Conservation (phyloP, 2,888 invertebrate genomes). For the Imbricaverruca yamaguchii region DNA sequence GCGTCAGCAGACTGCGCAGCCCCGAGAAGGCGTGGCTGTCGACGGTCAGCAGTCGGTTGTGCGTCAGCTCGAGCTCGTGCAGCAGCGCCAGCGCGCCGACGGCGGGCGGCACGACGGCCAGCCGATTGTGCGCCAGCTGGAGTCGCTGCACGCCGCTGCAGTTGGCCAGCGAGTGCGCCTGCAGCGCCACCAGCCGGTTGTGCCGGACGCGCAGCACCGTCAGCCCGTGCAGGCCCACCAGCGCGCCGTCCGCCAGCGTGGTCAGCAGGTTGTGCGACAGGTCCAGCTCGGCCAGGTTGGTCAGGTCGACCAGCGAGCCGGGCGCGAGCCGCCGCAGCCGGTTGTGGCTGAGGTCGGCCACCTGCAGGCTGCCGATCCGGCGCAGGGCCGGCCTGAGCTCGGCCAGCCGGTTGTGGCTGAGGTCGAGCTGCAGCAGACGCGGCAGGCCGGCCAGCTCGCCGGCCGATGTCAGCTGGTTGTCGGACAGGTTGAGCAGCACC, state of each 20-base stretch:
- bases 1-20: slow-evolving; percentile 59
- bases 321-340: slow-evolving; percentile 29
- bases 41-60: slow-evolving; percentile 61
- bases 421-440: slow-evolving; percentile 70
- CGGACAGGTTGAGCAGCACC: slow-evolving; percentile 22
- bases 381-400: slow-evolving; percentile 65
- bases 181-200: slow-evolving; percentile 31
- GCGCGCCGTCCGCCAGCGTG: slow-evolving; percentile 27
- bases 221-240: slow-evolving; percentile 29
- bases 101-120: slow-evolving; percentile 74
- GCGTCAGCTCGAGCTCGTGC: slow-evolving; percentile 69
- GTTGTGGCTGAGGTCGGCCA: slow-evolving; percentile 30
- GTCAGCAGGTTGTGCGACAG: slow-evolving; percentile 31
- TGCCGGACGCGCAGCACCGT: slow-evolving; percentile 30
- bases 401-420: slow-evolving; percentile 79
- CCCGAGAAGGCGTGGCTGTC: slow-evolving; percentile 71
- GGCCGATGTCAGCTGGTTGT: slow-evolving; percentile 45
- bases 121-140: slow-evolving; percentile 72
- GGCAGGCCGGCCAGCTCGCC: slow-evolving; percentile 66
- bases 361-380: slow-evolving; percentile 61
- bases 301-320: slow-evolving; percentile 30
- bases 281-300: slow-evolving; percentile 30
- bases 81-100: slow-evolving; percentile 68
- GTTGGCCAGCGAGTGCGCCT: slow-evolving; percentile 31
- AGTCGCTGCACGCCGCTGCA: slow-evolving; percentile 73